Evolutionary conservation across 1,140 invertebrate genomes (phyloP), one percentile per base, ranked within the genome.

Genomic region (Sinonovacula constricta): DNA sequence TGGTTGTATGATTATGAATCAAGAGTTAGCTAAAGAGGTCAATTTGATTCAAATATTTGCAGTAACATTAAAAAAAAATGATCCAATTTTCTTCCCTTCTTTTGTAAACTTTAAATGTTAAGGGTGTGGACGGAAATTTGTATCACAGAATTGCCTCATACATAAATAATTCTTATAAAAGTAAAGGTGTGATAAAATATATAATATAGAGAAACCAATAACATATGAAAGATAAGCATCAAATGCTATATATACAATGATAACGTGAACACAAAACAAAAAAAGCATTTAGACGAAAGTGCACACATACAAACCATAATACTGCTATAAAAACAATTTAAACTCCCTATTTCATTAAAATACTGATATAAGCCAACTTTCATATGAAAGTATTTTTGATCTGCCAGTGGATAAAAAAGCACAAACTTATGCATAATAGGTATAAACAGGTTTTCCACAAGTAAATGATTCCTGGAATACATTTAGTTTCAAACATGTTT

Each of bases 241-340:
- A 76, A 45, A 76, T 76, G 72, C 72, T 67, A 51, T 76, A n/a
- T n/a, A 57, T 76, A 67, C 72, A 76, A 76, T 76, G 72, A 76
- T 54, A 36, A 76, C 65, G 72, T 76, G 72, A 76, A 76, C 72
- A 76, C 72, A 76, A 72, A 76, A 34, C 39, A 63, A 59, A 54
- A 72, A 59, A 36, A 75, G 22, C 39, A 45, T 45, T 45, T 45
- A 45, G 49, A 62, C 54, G 67, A n/a, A 59, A n/a, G 72, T 76
- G 72, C 72, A 76, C 72, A 76, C 49, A 66, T 24, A 57, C n/a
- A 18, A 45, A 60, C 18, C 18, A 34, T 76, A 76, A 76, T 76
- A 76, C 72, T 76, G 72, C 72, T 76, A 76, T 10, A 45, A 45
- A 36, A n/a, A 63, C 18, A n/a, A 24, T 4, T 26, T 4, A 30